These are phyloP conservation scores for Lepidotrigona ventralis DNA, from an alignment of 1,140 invertebrate genomes.

Conservation along the genomic window DNA sequence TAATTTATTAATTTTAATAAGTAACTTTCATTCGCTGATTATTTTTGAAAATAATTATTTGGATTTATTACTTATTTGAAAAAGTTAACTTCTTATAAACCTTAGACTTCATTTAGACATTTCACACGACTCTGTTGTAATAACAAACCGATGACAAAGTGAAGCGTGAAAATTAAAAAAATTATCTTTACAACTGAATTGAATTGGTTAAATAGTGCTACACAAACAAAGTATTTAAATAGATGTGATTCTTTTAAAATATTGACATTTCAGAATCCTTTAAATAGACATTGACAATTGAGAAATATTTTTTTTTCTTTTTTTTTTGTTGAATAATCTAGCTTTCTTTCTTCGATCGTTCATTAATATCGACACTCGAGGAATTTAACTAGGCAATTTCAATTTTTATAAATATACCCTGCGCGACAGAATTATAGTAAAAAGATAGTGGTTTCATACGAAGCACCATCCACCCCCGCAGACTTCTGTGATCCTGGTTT, in stretches of 20 bases:
- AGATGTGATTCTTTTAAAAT: neutral
- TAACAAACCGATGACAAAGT: too few species aligned
- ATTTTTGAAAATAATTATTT: neutral
- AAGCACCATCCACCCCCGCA: neutral
- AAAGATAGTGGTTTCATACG: slow-evolving; percentile 9
- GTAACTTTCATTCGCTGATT: neutral
- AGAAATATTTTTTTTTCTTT: neutral
- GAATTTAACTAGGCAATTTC: neutral
- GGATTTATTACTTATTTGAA: neutral
- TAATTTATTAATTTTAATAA: neutral
- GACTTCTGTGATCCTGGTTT: slow-evolving; percentile 69
- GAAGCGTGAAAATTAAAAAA: neutral
- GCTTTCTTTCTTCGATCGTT: neutral
- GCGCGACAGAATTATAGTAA: neutral
- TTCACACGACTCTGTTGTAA: neutral
- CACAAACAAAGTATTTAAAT: neutral
- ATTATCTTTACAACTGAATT: neutral
- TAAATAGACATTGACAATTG: neutral
- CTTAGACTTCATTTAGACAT: too few species aligned
- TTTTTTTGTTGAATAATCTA: neutral
- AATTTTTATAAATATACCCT: neutral
- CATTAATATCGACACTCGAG: neutral
- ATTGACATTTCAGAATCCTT: neutral
- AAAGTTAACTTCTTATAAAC: neutral
- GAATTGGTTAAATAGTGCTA: neutral